These are phyloP conservation scores for Apostichopus californicus DNA, from an alignment of 35 echinoderm and acorn worm genomes.

Conservation along the genomic window DNA sequence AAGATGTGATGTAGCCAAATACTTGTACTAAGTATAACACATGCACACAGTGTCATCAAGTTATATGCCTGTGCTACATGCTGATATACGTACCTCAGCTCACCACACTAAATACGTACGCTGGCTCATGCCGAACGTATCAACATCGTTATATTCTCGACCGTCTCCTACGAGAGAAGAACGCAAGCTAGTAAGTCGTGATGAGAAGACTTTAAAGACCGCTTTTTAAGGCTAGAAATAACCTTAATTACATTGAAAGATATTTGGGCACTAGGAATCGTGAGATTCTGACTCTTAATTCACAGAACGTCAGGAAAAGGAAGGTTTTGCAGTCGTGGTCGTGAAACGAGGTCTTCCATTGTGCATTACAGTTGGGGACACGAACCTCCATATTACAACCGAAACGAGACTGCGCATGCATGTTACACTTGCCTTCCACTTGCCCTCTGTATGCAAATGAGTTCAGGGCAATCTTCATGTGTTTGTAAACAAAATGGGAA, in stretches of 20 bases:
- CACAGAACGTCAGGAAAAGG: neutral
- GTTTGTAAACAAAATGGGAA: conserved; percentile 61
- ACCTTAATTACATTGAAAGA: neutral
- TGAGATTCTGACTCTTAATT: neutral
- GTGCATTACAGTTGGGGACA: neutral
- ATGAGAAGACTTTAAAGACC: neutral
- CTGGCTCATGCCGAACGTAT: neutral
- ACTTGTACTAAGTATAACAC: no score
- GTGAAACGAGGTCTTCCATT: neutral
- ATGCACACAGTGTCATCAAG: no score
- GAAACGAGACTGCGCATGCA: neutral
- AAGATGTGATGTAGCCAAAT: neutral
- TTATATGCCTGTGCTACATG: neutral
- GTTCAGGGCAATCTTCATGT: conserved; percentile 30
- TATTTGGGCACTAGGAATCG: neutral
- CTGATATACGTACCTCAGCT: neutral
- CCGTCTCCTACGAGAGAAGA: neutral
- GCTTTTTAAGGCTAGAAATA: neutral
- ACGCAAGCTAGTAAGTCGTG: neutral
- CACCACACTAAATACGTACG: neutral
- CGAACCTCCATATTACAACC: neutral
- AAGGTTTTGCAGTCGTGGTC: neutral
- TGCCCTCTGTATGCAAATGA: conserved; percentile 58
- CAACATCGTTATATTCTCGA: neutral
- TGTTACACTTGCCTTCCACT: neutral